Base-by-base conservation (phyloP, 2,888 invertebrate species). In the Fragum sueziense region DNA sequence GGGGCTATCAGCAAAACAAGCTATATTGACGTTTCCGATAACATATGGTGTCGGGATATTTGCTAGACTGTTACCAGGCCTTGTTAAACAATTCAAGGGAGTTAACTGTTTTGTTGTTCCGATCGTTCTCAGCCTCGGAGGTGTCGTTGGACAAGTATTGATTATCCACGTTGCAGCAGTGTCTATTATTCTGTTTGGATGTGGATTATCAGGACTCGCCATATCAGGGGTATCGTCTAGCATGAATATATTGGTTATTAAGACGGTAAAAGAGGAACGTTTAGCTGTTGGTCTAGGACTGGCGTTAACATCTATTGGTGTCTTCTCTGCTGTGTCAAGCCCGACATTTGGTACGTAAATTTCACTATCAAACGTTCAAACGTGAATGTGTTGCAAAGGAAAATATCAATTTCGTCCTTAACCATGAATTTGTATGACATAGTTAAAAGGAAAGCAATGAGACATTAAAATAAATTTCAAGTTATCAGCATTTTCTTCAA, bases 31-130 rank as follows among this genome's bases (percentile, higher is more conserved):
- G 1, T 61, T 33, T 33, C 61, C 61, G 33, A 61, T 33, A n/a
- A 31, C 61, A 33, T 33, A 33, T 33, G 31, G 31, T 33, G 14
- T n/a, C 14, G 61, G 61, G n/a, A n/a, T 61, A 7, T 33, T 61
- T 31, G 61, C 61, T 20, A 14, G 34, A 2, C 20, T 61, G 31
- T 3, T 61, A n/a, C 61, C 61, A 33, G 61, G 61, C 1, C 31
- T 61, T 33, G 61, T 22, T 4, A 61, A 61, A 61, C 61, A 61
- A 33, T 33, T 61, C 33, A 61, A 33, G 17, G 61, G 61, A 11
- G 34, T 61, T 17, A 61, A 61, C 20, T 61, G 31, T 33, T 33
- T 61, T 33, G n/a, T 33, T 3, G 9, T 61, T 33, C 61, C 61
- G 0, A 33, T 61, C n/a, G 6, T 61, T 14, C 31, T 31, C 1